phyloP scores from a whole-genome alignment of 2,797 vertebrate genomes.

The Oreochromis mossambicus region DNA sequence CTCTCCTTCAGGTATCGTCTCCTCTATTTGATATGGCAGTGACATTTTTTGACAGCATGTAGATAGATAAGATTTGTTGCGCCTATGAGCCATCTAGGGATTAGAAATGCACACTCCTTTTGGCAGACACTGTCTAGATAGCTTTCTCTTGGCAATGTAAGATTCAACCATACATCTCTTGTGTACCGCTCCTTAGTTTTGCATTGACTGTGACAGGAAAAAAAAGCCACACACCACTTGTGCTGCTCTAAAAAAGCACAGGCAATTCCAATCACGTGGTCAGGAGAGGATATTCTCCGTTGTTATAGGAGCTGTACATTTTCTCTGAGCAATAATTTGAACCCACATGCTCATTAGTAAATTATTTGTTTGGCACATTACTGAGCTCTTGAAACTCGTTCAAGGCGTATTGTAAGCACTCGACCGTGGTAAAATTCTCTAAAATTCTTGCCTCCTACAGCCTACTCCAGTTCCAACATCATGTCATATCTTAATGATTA shows the following conservation, averaged over 20 bases:
- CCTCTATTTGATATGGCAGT: constrained; percentile 74
- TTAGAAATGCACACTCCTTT: constrained; percentile 72
- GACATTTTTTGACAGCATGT: constrained; percentile 82
- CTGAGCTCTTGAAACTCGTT: neutral
- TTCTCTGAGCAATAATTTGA: constrained; percentile 13
- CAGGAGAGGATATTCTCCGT: neutral
- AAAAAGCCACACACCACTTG: constrained; percentile 51
- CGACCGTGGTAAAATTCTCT: neutral
- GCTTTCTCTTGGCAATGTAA: constrained; percentile 72
- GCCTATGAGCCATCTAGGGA: constrained; percentile 74
- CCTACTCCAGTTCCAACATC: neutral
- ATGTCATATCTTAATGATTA: constrained; percentile 22
- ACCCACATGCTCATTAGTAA: constrained; percentile 4
- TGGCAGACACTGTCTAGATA: constrained; percentile 73
- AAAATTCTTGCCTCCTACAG: neutral
- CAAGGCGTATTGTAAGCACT: neutral
- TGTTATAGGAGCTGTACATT: neutral
- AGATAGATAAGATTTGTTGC: constrained; percentile 78
- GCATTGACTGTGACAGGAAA: constrained; percentile 59
- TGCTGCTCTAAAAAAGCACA: constrained; percentile 20
- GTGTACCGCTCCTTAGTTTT: constrained; percentile 68
- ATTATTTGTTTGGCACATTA: neutral
- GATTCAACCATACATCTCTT: constrained; percentile 68
- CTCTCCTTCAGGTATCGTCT: constrained; percentile 74
- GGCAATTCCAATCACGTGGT: constrained; percentile 43